phyloP scores from a whole-genome alignment of 2,888 invertebrate species.

The Chorisops tibialis region DNA sequence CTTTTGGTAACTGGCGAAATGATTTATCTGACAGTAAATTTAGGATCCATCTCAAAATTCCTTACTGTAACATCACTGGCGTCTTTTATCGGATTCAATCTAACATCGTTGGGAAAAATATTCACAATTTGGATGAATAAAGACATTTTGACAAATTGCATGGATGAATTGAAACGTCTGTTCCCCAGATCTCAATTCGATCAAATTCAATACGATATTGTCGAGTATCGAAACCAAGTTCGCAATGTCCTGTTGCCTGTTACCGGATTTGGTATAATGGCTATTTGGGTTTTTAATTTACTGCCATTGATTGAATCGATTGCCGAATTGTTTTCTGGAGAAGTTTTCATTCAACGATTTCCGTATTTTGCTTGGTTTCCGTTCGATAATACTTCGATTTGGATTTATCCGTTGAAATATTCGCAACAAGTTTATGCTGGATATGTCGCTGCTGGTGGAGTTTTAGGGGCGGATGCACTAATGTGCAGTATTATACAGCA shows the following conservation, averaged over 20 bases:
- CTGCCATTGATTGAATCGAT: neutral
- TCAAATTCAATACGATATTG: neutral
- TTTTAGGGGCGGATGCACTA: constrained; percentile 6
- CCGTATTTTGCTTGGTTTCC: constrained; percentile 17
- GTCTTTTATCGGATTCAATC: neutral
- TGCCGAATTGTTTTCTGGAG: neutral
- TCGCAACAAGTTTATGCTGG: neutral
- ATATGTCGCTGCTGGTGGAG: neutral
- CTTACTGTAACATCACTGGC: neutral
- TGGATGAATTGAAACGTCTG: neutral
- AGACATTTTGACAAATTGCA: neutral
- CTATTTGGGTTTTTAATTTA: neutral
- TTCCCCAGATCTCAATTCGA: neutral
- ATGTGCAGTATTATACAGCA: neutral
- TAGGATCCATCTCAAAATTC: neutral
- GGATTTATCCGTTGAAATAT: neutral
- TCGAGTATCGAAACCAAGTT: neutral
- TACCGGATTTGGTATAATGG: neutral
- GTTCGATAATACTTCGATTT: neutral
- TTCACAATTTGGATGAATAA: neutral
- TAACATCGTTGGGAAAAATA: neutral
- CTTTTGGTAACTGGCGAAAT: neutral
- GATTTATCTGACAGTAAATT: neutral
- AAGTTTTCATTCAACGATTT: neutral
- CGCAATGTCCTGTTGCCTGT: neutral